Evolutionary conservation across 2,797 vertebrate species (phyloP).

Genomic region (Petrocephalus sullivani): DNA sequence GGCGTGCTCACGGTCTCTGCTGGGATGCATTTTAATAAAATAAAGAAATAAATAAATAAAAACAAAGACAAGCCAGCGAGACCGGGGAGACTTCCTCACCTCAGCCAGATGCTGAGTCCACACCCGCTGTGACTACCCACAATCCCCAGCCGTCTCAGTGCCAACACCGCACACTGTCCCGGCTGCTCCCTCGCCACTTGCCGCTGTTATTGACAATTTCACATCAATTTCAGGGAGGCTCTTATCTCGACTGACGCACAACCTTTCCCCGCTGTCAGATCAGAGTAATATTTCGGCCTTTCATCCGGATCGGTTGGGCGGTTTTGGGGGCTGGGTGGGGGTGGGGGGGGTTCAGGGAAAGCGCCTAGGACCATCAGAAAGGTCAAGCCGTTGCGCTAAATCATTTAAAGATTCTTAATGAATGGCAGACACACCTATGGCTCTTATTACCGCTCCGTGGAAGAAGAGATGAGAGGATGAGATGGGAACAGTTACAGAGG

Average conservation of each 20-base stretch:
- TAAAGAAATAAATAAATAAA: constrained; percentile 8
- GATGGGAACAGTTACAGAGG: constrained; percentile 22
- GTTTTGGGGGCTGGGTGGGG: constrained; percentile 42
- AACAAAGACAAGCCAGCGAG: constrained; percentile 16
- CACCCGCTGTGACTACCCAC: constrained; percentile 15
- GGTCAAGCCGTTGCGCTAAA: constrained; percentile 65
- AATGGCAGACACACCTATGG: constrained; percentile 56
- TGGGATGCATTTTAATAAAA: background rate
- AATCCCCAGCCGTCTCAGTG: constrained; percentile 28
- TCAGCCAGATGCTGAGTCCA: constrained; percentile 21
- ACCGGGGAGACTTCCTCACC: constrained; percentile 9
- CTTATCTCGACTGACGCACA: constrained; percentile 64
- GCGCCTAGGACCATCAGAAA: constrained; percentile 35
- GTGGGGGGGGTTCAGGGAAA: constrained; percentile 50
- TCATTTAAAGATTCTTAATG: constrained; percentile 68
- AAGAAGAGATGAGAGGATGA: constrained; percentile 27
- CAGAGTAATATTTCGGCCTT: constrained; percentile 70
- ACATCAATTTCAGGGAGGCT: constrained; percentile 60
- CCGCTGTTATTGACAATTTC: constrained; percentile 57
- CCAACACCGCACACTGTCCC: constrained; percentile 22
- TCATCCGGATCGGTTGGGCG: constrained; percentile 62
- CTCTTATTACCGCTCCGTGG: constrained; percentile 47
- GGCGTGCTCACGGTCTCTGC: background rate
- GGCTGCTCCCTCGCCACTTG: constrained; percentile 20
- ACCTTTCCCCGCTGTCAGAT: constrained; percentile 70